These are phyloP conservation scores for Bombus polaris DNA, from an alignment of 1,140 invertebrate genomes.

Conservation along the genomic window DNA sequence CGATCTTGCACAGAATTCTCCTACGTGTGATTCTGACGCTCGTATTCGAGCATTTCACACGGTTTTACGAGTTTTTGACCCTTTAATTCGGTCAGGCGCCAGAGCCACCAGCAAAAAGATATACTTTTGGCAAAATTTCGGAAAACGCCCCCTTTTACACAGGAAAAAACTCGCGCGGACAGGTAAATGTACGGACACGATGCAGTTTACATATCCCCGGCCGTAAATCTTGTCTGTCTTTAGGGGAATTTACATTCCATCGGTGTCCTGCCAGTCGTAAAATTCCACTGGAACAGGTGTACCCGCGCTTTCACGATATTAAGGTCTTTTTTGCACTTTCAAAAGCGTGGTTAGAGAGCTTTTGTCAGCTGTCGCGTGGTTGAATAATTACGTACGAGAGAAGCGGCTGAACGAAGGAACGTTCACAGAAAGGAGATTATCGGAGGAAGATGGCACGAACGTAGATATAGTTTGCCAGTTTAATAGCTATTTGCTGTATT, in stretches of 20 bases:
- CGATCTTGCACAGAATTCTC: background rate
- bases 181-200: slow-evolving; percentile 16
- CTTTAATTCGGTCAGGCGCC: background rate
- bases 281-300: slow-evolving; percentile 45
- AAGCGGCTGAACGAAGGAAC: background rate
- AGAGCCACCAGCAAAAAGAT: background rate
- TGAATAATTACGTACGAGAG: background rate
- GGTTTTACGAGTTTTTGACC: background rate
- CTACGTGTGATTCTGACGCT: background rate
- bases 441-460: background rate
- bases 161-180: slow-evolving; percentile 3
- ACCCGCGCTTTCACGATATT: background rate
- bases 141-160: background rate
- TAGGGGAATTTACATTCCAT: slow-evolving; percentile 51
- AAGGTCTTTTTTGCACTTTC: background rate
- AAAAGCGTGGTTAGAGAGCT: background rate
- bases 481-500: background rate
- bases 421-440: background rate
- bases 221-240: slow-evolving; percentile 53
- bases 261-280: slow-evolving; percentile 39
- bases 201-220: slow-evolving; percentile 31
- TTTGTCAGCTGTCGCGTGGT: background rate
- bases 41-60: background rate
- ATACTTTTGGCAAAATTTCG: slow-evolving; percentile 35
- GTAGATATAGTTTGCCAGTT: background rate